Evolutionary conservation across 2,797 vertebrate genomes (phyloP), one percentile per base, ranked within the genome.

Genomic region (Tangara arthus): DNA sequence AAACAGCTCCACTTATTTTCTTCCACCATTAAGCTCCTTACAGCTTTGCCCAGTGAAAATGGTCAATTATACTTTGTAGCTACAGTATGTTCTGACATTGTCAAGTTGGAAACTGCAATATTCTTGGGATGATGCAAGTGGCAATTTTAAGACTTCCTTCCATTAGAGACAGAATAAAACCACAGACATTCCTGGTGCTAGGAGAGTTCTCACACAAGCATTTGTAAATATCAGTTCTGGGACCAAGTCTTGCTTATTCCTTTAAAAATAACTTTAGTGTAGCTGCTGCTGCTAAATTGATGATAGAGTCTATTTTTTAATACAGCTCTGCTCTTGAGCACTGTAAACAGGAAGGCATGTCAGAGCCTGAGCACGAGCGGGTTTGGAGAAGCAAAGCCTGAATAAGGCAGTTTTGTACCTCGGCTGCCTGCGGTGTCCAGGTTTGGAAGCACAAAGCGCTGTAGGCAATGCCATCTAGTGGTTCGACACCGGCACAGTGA

Each of bases 401-500:
- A 56, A 7, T 11, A 42, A 42, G 30, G 32, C 0, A 3, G 4
- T 39, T 37, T 23, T 10, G 5, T 18, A 44, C 17, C 24, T 47
- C 2, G 1, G n/a, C 47, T 23, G 44, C 30, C 19, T n/a, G 65
- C 14, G 19, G 42, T 0, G 24, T 1, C 11, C 18, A 2, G 1
- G 19, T 47, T 16, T 39, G 56, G 50, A 64, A 47, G 41, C 47
- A 83, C 44, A 92, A 95, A 61, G 2, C 6, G 5, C 61, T 65
- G 91, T 9, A 60, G 80, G 89, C 93, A 88, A 32, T 66, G 93
- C 98, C 98, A 97, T 73, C 98, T 97, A 94, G 97, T 94, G 98
- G 97, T 27, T 27, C 20, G 0, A 89, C 22, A 55, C 14, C 8
- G 37, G 52, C 44, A 96, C 57, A 87, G 39, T 2, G 37, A 42